Conservation (phyloP, 2,797 vertebrate genomes). For the Tokudaia tokunoshimensis region DNA sequence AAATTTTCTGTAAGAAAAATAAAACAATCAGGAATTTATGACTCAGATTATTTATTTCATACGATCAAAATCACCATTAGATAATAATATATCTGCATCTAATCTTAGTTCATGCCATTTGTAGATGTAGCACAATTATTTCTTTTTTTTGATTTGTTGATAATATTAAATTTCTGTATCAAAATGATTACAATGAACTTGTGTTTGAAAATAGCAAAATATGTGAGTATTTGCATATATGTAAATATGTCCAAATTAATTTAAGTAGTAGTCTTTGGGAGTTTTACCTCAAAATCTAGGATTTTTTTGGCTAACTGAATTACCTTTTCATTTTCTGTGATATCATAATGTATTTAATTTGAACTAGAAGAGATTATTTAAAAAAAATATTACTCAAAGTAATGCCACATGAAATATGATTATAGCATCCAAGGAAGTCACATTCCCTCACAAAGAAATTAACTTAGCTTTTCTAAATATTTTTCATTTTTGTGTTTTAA, state of each 20-base stretch:
- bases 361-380: neutral
- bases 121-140: neutral
- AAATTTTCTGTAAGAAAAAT: neutral
- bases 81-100: neutral
- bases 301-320: neutral
- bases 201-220: neutral
- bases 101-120: neutral
- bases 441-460: conserved; percentile 37
- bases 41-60: neutral
- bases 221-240: neutral
- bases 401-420: neutral
- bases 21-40: neutral
- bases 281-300: neutral
- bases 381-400: conserved; percentile 27
- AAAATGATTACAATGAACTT: neutral
- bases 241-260: neutral
- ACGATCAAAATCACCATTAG: neutral
- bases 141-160: neutral
- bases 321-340: neutral
- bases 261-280: neutral
- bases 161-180: neutral
- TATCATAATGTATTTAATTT: conserved; percentile 46
- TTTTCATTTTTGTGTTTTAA: conserved; percentile 48
- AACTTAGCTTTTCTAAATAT: neutral
- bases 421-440: neutral